Evolutionary conservation across 2,797 vertebrate genomes (phyloP), one percentile per base, ranked within the genome.

Genomic region (Linurgus olivaceus): DNA sequence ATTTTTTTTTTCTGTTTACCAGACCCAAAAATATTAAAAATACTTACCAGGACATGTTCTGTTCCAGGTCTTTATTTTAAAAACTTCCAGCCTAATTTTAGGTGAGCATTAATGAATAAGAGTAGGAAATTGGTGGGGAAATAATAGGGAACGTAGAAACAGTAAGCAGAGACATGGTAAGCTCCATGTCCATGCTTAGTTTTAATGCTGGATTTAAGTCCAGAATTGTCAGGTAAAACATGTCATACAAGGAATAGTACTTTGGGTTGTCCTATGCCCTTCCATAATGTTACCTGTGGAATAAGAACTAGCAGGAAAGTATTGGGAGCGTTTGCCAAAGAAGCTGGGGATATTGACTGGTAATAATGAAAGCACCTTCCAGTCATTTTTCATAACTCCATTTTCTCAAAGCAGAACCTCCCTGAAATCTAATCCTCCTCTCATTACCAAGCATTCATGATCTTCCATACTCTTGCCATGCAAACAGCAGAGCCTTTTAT

Each of bases 401-500:
- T 73, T 79, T 87, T 94, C 83, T 57, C 59, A 42, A 79, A 87
- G 55, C 5, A 89, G 50, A 87, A 62, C 28, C 31, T 75, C 28
- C 84, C 66, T 91, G 57, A 73, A 93, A 71, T 71, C 45, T 7
- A 86, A 63, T 62, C 55, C 66, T 87, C 18, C 17, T 59, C 55
- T 92, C 4, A 7, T 61, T 82, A 68, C 37, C 45, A 90, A 70
- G 66, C 13, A 74, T 61, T 67, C 75, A 68, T 17, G 50, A 72
- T 91, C 70, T 65, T 90, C 80, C 86, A 75, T 58, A 72, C 55
- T 84, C 79, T 81, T 81, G 20, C 73, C 83, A 92, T 84, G 88
- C 88, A 94, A 95, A 92, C 47, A 93, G 80, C 62, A 86, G 44
- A 81, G 52, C 40, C 88, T 95, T 94, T 95, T 59, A 92, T 75